phyloP scores from a whole-genome alignment of 2,797 vertebrate species.

The Cygnus olor region DNA sequence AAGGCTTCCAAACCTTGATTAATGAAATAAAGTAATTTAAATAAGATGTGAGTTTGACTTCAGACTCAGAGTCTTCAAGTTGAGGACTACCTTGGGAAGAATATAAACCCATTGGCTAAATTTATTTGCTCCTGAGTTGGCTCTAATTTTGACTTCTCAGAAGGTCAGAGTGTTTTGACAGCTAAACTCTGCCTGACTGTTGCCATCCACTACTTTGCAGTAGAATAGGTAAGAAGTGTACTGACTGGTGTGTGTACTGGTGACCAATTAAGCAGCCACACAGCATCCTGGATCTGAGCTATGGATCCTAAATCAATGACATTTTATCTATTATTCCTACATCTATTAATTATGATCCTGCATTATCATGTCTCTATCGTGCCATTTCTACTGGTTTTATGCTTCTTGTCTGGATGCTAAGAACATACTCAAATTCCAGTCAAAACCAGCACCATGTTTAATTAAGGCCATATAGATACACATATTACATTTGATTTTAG shows the following conservation, averaged over 20 bases:
- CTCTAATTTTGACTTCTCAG: background rate
- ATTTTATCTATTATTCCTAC: background rate
- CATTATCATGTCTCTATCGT: background rate
- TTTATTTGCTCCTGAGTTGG: background rate
- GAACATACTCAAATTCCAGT: background rate
- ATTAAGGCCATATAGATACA: background rate
- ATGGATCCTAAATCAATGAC: background rate
- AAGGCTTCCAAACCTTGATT: background rate
- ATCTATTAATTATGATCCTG: background rate
- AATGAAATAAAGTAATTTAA: background rate
- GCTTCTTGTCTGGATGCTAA: background rate
- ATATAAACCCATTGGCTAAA: background rate
- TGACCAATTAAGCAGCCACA: background rate
- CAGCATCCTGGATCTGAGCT: background rate
- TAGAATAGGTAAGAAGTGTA: background rate
- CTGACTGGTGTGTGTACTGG: accelerated
- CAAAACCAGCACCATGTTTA: background rate
- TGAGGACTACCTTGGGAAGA: too few relatives aligned
- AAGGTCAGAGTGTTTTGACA: background rate
- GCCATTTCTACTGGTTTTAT: background rate
- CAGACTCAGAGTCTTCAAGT: background rate
- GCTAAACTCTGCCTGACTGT: background rate
- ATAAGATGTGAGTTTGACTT: background rate
- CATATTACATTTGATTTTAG: background rate
- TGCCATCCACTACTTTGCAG: background rate